Base-by-base conservation (phyloP, 2,113 vertebrate species). In the Actenoides hombroni region DNA sequence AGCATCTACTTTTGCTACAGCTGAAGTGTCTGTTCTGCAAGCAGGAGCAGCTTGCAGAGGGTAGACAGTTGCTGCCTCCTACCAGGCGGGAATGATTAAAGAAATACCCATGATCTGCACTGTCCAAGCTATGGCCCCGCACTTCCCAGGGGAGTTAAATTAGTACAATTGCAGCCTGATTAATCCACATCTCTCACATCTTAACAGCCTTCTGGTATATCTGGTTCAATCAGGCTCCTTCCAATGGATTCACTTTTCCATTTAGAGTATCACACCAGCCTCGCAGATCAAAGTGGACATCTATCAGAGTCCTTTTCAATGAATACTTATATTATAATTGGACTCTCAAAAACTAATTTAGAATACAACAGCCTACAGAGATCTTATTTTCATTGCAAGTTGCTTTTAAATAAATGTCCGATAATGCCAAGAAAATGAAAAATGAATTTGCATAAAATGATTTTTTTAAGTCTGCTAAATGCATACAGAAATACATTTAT, bases 221-320 rank as follows among this genome's bases (percentile, higher is more conserved):
- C 88, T 95, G 86, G 83, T 74, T 94, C 82, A 61, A 80, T 80
- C 90, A 96, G 51, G 31, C 39, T 82, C 77, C 48, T 92, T 92
- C 81, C 88, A 90, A 56, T 42, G 56, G 83, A 68, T 39, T 86
- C 87, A 28, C 33, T 74, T 94, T 92, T 92, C 94, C 86, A 90
- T 91, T 96, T 93, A 74, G 63, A 75, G n/a, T 37, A 78, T 87
- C 67, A 71, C 71, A 86, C 70, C 71, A 91, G 77, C 63, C 86
- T 71, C 75, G 49, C 59, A 86, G 82, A 97, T 96, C 94, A 95
- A 92, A 96, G 91, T 78, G 89, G 84, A 94, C 84, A 86, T 95
- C 92, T 79, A 82, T 96, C 94, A 95, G 78, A 90, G 60, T 42
- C 49, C 53, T 86, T 78, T 94, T 83, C 89, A 79, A 59, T 73